Percentiles rank a stretch among this genome's conserved stretches.
Conservation (phyloP, 1,140 invertebrate species). For the Caenorhabditis briggsae region DNA sequence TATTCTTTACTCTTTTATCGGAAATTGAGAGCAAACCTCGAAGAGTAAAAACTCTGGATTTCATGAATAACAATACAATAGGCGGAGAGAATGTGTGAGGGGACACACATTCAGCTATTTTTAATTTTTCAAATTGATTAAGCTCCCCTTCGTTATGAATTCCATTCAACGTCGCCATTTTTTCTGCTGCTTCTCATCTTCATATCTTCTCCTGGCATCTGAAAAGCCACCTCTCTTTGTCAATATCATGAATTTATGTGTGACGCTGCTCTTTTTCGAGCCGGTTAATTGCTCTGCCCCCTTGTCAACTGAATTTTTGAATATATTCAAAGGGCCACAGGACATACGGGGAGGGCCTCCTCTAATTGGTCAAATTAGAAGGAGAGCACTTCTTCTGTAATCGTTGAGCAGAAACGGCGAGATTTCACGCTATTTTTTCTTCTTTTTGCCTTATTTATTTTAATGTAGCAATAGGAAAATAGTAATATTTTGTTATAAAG, state of each 20-base stretch:
- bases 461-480: not conserved
- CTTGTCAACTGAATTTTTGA: conserved; percentile 44
- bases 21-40: not conserved
- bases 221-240: conserved; percentile 37
- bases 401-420: not conserved
- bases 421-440: conserved; percentile 7
- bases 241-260: conserved; percentile 15
- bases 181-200: conserved; percentile 17
- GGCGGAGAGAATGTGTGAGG: not conserved
- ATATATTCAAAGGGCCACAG: not conserved
- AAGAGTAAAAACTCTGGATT: not conserved
- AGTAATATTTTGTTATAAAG: conserved; percentile 30
- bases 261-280: not conserved
- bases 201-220: conserved; percentile 42
- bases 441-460: conserved; percentile 11
- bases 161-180: conserved; percentile 28
- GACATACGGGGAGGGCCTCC: no score
- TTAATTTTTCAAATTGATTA: conserved; percentile 51
- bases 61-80: not conserved
- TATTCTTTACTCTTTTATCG: not conserved
- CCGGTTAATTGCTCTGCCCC: conserved; percentile 18
- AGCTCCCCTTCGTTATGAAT: conserved; percentile 17
- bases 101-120: not conserved
- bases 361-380: conserved; percentile 48
- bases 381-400: not conserved